Conservation (phyloP, 2,113 vertebrate species). For the Salminus brasiliensis region DNA sequence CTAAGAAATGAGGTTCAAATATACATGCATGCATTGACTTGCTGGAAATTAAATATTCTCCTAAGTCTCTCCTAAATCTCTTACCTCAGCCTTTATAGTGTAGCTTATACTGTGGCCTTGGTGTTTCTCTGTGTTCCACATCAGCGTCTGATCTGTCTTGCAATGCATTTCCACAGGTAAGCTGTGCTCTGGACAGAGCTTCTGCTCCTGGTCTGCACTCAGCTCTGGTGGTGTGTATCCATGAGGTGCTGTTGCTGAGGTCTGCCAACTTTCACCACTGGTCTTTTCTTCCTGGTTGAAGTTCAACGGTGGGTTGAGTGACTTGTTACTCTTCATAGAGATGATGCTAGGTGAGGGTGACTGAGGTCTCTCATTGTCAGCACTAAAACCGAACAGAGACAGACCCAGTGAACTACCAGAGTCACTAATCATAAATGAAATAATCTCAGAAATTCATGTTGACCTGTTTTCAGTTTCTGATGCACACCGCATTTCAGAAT, state of each 20-base stretch:
- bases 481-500: too few species aligned
- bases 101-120: slow-evolving; percentile 27
- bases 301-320: background rate
- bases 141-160: background rate
- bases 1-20: background rate
- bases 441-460: too few species aligned
- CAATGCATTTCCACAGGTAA: background rate
- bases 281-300: background rate
- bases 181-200: slow-evolving; percentile 18
- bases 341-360: background rate
- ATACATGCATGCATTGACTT: too few species aligned
- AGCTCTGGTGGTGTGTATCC: background rate
- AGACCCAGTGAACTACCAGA: background rate
- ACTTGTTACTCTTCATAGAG: background rate
- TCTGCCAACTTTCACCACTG: background rate
- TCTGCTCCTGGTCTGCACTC: background rate
- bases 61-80: too few species aligned
- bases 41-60: too few species aligned
- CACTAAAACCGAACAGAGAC: background rate
- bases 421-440: background rate
- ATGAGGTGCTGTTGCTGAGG: background rate
- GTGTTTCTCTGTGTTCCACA: slow-evolving; percentile 24
- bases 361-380: background rate
- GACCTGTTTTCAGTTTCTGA: too few species aligned
- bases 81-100: background rate